Evolutionary conservation across 2,888 invertebrate species (phyloP), one percentile per base, ranked within the genome.

Genomic region (Incurvaria masculella): DNA sequence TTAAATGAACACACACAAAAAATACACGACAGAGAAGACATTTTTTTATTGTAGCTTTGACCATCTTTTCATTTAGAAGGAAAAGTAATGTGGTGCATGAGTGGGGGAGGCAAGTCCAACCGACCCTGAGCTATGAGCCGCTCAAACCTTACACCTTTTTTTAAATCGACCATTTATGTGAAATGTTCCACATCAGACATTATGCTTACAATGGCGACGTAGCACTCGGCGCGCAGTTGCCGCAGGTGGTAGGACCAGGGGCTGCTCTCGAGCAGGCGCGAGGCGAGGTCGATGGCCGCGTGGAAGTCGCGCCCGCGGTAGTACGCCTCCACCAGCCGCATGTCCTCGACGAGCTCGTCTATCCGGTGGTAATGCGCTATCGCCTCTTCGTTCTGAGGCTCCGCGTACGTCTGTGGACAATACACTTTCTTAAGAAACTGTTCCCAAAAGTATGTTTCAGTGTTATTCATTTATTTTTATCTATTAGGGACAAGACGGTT

Each of bases 231-330:
- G 33, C 99, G 74, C 41, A 92, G 81, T 68, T 96, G 90, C 21
- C 97, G 81, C 44, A 97, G 79, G 20, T 82, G 75, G 1, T 89
- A 81, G 42, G 94, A 85, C 97, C 97, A 98, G 1, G 97, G 96
- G 60, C 94, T 92, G 20, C 82, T 73, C 66, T 94, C 94, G 26
- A 96, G 82, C 56, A 93, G 85, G 2, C 89, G 87, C 49, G 79
- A 57, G 56, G 69, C 65, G 2, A 71, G 63, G 40, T 75, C 78
- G 2, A 80, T 79, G 33, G 84, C 84, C 1, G 79, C 79, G 50
- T 74, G 66, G 65, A 73, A 76, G 61, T 87, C 83, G 1, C 63
- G 64, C 3, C 73, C 79, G 51, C 76, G 65, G 63, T 68, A 73
- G 61, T 74, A 75, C 75, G 58, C 81, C 78, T 68, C 81, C 62